Evolutionary conservation across 1,140 invertebrate species (phyloP).

Genomic region (Sarcophaga peregrina): DNA sequence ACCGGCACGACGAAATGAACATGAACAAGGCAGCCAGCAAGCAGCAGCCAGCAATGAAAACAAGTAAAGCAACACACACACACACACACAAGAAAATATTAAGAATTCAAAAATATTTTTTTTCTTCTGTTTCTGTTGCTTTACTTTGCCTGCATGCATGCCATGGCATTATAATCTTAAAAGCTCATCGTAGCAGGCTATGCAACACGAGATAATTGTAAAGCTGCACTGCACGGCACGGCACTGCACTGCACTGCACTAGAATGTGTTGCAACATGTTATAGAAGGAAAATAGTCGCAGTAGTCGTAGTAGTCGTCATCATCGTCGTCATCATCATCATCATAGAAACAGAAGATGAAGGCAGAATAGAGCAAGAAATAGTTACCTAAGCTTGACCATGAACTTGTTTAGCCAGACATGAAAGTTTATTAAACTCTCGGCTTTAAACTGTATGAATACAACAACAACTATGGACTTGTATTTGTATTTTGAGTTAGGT

Average conservation of each 20-base stretch:
- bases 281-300: too few relatives aligned
- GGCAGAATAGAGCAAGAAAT: slow-evolving; percentile 8
- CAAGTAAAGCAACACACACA: too few relatives aligned
- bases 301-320: too few relatives aligned
- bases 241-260: too few relatives aligned
- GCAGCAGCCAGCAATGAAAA: neutral
- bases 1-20: neutral
- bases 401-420: slow-evolving; percentile 41
- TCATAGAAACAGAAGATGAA: neutral
- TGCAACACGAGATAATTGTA: neutral
- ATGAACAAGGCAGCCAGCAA: neutral
- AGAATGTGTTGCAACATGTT: too few relatives aligned
- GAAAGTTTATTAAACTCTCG: slow-evolving; percentile 32
- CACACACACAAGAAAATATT: neutral
- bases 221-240: neutral
- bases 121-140: too few relatives aligned
- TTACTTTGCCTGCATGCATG: too few relatives aligned
- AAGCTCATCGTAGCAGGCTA: neutral
- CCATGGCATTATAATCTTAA: too few relatives aligned
- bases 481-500: too few relatives aligned
- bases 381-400: slow-evolving; percentile 33
- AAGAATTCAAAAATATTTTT: neutral
- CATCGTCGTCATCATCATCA: too few relatives aligned
- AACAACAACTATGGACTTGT: neutral
- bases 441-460: neutral